These are phyloP conservation scores for Oreotrochilus melanogaster DNA, from an alignment of 2,113 vertebrate genomes.

Conservation along the genomic window DNA sequence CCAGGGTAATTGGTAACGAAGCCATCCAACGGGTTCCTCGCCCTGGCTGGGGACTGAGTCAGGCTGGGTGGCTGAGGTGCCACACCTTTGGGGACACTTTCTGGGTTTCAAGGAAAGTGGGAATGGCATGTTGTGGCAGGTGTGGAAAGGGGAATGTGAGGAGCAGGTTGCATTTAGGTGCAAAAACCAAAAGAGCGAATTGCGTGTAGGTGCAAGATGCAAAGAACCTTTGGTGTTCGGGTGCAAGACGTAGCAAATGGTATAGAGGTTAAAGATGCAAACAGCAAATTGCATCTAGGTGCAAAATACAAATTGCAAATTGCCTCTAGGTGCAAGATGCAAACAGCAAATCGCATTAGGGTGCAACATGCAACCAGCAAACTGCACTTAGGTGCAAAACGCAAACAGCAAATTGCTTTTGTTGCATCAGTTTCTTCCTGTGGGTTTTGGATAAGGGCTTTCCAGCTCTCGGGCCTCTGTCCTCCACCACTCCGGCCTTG, in stretches of 20 bases:
- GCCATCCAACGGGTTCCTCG: fast-evolving
- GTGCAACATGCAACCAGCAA: neutral
- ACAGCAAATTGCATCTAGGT: neutral
- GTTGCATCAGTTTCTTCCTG: neutral
- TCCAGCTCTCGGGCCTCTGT: neutral
- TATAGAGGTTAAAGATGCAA: neutral
- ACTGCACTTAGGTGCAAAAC: neutral
- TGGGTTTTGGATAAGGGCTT: neutral
- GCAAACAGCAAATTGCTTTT: neutral
- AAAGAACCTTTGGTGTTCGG: neutral
- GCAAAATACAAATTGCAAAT: neutral
- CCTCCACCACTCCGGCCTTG: neutral
- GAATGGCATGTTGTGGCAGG: fast-evolving
- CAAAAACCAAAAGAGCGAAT: neutral
- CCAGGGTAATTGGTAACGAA: neutral
- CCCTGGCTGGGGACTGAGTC: fast-evolving
- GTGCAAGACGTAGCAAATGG: neutral
- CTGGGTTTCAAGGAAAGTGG: neutral
- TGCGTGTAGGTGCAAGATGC: neutral
- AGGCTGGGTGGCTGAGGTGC: neutral
- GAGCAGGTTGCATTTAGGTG: neutral
- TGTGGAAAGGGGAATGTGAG: neutral
- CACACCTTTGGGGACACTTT: neutral
- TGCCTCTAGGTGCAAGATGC: neutral
- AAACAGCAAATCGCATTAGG: neutral